Evolutionary conservation across 1,140 invertebrate genomes (phyloP).

Genomic region (Drosophila yakuba): DNA sequence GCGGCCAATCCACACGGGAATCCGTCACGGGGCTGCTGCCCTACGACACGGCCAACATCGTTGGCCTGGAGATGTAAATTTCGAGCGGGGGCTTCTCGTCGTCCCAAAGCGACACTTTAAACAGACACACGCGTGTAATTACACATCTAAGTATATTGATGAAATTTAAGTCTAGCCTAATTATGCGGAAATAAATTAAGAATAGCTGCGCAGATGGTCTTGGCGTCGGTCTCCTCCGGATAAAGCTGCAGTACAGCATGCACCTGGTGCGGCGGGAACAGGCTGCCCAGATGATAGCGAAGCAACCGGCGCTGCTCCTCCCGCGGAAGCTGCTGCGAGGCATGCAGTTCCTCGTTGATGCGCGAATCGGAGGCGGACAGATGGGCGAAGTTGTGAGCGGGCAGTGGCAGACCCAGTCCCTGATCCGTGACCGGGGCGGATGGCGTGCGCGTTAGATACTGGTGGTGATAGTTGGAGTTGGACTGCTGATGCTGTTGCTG

Average conservation of each 20-base stretch:
- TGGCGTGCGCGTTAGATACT: constrained; percentile 90
- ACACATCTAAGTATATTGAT: constrained; percentile 64
- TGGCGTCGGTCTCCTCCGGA: constrained; percentile 94
- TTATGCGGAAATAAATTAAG: constrained; percentile 89
- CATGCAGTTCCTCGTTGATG: constrained; percentile 86
- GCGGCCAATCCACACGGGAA: constrained; percentile 23
- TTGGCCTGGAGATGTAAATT: constrained; percentile 59
- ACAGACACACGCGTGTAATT: constrained; percentile 42
- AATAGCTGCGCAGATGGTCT: constrained; percentile 95
- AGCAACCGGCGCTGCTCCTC: constrained; percentile 90
- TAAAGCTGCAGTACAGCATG: constrained; percentile 92
- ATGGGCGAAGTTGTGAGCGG: constrained; percentile 69
- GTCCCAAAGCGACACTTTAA: constrained; percentile 13
- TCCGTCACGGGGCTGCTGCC: constrained; percentile 35
- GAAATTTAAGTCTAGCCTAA: constrained; percentile 71
- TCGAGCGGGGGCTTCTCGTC: background rate
- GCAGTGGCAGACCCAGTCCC: constrained; percentile 84
- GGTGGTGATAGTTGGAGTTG: constrained; percentile 63
- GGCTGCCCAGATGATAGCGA: constrained; percentile 93
- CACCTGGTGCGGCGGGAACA: constrained; percentile 96
- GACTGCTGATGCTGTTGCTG: constrained; percentile 25
- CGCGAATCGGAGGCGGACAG: constrained; percentile 88
- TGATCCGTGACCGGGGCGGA: constrained; percentile 88
- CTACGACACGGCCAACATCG: constrained; percentile 53
- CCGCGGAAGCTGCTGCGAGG: constrained; percentile 81